Conservation (phyloP, 2,888 invertebrate genomes). For the Erebia epiphron region DNA sequence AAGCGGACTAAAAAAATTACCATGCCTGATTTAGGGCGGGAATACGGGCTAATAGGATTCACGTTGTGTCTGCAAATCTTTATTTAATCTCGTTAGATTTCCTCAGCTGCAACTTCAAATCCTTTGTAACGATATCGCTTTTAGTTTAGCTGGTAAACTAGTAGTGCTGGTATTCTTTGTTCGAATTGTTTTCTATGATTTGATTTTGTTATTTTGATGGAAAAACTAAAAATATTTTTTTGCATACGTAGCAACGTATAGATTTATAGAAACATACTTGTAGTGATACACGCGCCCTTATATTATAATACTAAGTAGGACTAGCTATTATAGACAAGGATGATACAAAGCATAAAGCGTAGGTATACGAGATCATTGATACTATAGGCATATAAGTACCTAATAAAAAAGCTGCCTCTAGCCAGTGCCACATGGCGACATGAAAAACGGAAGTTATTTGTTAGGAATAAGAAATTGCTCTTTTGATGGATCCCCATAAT, state of each 20-base stretch:
- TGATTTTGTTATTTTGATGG: not conserved
- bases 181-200: not conserved
- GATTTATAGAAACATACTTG: too few relatives aligned
- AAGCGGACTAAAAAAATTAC: not conserved
- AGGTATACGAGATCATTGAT: not conserved
- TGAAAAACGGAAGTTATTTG: constrained; percentile 22
- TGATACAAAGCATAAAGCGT: not conserved
- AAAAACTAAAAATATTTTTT: not conserved
- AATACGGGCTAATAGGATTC: constrained; percentile 19
- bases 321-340: not conserved
- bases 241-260: too few relatives aligned
- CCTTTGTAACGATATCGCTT: constrained; percentile 18
- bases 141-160: not conserved
- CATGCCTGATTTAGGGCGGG: not conserved
- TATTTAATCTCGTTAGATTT: constrained; percentile 29
- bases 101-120: constrained; percentile 28
- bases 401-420: constrained; percentile 11
- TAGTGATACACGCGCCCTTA: too few relatives aligned
- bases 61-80: constrained; percentile 22
- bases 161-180: not conserved
- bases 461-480: constrained; percentile 20
- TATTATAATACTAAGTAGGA: too few relatives aligned
- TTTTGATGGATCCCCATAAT: constrained; percentile 18
- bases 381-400: too few relatives aligned
- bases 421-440: not conserved